Base-by-base conservation (phyloP, 2,888 invertebrate genomes). In the Asteroscopus sphinx region DNA sequence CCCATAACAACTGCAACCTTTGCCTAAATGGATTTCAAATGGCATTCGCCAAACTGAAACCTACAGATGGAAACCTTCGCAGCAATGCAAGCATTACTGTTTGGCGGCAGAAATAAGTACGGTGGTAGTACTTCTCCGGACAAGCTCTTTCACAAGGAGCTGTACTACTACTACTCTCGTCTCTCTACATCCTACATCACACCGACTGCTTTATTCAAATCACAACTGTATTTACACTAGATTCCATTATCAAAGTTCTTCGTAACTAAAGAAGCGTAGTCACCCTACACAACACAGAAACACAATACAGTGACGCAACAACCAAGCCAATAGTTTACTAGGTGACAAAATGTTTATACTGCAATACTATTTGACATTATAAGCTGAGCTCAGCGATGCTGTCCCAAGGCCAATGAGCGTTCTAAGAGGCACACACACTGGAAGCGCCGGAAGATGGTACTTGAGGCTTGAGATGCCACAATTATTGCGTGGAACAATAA, bases 291-390 rank as follows among this genome's bases (percentile, higher is more conserved):
- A 73, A 61, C 73, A 77, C 63, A 71, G 70, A 80, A 79, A 77
- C 70, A 89, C 88, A 90, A 89, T 87, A 73, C 80, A 68, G 72
- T 92, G 90, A 91, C 88, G 92, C 89, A 91, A 91, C 73, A 68
- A 15, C 60, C 68, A 71, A 77, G 77, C 86, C 87, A 85, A 89
- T 90, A 91, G 88, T 87, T 86, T 86, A 87, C 83, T 86, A 80
- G 86, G 90, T 89, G 92, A 91, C 91, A 90, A 83, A 81, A 82
- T 86, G 83, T 84, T 88, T 82, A 72, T 81, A 86, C 82, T 87
- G 89, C 87, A 88, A 88, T 82, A 82, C 72, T 81, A 80, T 77
- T 80, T 90, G 89, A 85, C 91, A 92, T 92, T 91, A 86, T 63
- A 64, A 62, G 62, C 63, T 70, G 41, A 52, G 39, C 57, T 70